phyloP scores from a whole-genome alignment of 2,888 invertebrate genomes.

The Rhaphigaster nebulosa region DNA sequence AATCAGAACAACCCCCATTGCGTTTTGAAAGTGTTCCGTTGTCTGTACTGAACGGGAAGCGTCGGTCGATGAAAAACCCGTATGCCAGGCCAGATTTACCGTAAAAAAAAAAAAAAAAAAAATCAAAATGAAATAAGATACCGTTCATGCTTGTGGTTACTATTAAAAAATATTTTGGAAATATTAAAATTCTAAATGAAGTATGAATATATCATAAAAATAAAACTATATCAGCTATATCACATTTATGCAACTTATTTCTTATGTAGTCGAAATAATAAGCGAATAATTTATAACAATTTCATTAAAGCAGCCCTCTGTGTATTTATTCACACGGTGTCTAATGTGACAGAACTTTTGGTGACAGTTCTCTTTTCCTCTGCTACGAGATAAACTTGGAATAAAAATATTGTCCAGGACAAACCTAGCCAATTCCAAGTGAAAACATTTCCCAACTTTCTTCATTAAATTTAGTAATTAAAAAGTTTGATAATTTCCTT shows the following conservation, averaged over 20 bases:
- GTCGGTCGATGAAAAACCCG: no score
- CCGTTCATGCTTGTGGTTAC: no score
- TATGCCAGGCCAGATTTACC: no score
- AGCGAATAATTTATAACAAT: background rate
- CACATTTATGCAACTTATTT: background rate
- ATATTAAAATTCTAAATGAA: no score
- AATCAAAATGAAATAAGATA: no score
- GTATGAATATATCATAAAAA: no score
- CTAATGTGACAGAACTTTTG: background rate
- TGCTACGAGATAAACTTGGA: slow-evolving; percentile 12
- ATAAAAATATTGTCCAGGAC: slow-evolving; percentile 37
- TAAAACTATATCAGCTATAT: no score
- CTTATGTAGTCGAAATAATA: background rate
- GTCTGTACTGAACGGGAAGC: no score
- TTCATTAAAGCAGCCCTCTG: background rate
- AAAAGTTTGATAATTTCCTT: slow-evolving; percentile 43
- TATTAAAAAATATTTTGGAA: no score
- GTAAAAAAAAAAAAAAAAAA: no score
- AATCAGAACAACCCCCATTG: no score
- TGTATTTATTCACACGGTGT: background rate
- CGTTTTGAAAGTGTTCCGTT: no score
- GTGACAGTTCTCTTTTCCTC: slow-evolving; percentile 14
- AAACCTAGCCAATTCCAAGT: slow-evolving; percentile 21
- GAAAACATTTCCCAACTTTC: slow-evolving; percentile 38
- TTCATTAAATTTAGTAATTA: slow-evolving; percentile 36